phyloP scores from a whole-genome alignment of 2,113 vertebrate genomes.

The Camelus dromedarius region DNA sequence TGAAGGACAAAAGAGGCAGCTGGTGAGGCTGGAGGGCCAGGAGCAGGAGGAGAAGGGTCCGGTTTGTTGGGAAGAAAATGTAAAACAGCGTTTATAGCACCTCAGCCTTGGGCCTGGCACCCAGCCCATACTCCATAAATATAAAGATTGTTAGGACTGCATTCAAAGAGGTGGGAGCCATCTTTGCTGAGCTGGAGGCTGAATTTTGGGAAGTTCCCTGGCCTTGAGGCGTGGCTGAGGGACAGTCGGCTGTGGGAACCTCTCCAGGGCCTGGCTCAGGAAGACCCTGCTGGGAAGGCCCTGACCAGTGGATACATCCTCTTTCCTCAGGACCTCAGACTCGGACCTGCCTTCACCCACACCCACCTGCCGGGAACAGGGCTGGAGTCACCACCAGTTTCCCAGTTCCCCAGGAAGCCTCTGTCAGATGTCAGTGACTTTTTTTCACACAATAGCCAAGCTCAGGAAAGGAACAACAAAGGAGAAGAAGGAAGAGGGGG shows the following conservation, averaged over 20 bases:
- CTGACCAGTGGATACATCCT: accelerated
- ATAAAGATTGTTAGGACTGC: neutral
- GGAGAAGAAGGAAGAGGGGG: neutral
- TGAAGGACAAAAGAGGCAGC: neutral
- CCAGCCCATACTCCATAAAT: neutral
- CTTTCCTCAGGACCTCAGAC: neutral
- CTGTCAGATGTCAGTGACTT: neutral
- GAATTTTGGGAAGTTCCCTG: neutral
- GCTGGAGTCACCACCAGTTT: neutral
- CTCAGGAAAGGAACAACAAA: neutral
- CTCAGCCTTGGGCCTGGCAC: neutral
- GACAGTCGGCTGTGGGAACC: neutral
- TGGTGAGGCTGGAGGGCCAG: accelerated
- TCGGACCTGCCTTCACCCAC: neutral
- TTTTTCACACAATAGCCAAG: neutral
- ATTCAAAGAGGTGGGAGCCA: neutral
- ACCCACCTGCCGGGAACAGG: neutral
- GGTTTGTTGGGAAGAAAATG: neutral
- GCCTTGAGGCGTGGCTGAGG: neutral
- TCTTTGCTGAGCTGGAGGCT: neutral
- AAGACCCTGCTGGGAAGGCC: neutral
- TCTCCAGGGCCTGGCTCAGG: neutral
- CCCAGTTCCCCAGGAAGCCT: neutral
- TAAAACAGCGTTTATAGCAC: neutral
- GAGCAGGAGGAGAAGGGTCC: neutral